Evolutionary conservation across 2,888 invertebrate genomes (phyloP).

Genomic region (Callimorpha dominula): DNA sequence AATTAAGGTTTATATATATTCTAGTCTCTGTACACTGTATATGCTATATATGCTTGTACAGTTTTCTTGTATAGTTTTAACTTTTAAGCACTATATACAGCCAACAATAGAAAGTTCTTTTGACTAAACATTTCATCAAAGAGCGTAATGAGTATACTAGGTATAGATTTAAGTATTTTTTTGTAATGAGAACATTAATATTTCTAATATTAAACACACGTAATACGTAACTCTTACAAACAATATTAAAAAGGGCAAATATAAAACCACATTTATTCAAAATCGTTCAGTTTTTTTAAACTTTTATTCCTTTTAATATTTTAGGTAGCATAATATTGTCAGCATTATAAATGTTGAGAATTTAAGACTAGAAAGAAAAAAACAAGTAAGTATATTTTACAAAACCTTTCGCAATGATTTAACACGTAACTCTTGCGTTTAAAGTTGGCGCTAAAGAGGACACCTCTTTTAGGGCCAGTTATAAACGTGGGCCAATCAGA

Average conservation of each 20-base stretch:
- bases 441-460: conserved; percentile 69
- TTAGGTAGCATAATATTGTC: neutral
- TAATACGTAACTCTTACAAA: neutral
- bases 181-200: neutral
- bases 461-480: conserved; percentile 64
- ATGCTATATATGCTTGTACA: too few species aligned
- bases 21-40: neutral
- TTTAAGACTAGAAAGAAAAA: neutral
- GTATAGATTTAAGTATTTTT: neutral
- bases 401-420: conserved; percentile 27
- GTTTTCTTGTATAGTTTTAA: neutral
- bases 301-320: neutral
- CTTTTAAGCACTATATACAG: neutral
- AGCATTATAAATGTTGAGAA: neutral
- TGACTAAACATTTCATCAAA: neutral
- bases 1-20: neutral
- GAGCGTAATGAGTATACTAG: neutral
- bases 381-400: neutral
- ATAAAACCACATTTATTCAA: neutral
- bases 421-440: conserved; percentile 42
- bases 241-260: neutral
- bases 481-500: conserved; percentile 90
- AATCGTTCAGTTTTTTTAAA: neutral
- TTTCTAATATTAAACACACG: neutral
- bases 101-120: neutral